These are phyloP conservation scores for Osmerus eperlanus DNA, from an alignment of 2,113 vertebrate genomes.

Conservation along the genomic window DNA sequence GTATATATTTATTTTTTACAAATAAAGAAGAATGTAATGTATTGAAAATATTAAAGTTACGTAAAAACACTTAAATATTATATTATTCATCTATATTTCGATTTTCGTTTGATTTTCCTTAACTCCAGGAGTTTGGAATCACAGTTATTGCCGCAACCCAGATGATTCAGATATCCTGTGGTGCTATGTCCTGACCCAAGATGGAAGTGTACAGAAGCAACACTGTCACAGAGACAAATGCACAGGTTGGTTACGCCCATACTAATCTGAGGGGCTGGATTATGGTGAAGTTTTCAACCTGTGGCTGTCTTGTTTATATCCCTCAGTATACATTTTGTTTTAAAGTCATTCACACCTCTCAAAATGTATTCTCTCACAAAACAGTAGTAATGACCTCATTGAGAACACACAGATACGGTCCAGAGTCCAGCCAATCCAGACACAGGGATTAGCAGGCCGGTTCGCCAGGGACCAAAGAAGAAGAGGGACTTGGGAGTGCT, in stretches of 20 bases:
- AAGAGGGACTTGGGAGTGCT: slow-evolving; percentile 79
- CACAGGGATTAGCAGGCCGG: slow-evolving; percentile 4
- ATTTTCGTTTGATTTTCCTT: neutral
- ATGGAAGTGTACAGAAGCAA: slow-evolving; percentile 51
- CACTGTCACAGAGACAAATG: slow-evolving; percentile 59
- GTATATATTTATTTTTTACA: no score
- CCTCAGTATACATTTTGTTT: neutral
- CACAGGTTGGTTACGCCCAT: slow-evolving; percentile 51
- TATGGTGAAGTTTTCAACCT: no score
- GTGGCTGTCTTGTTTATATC: no score
- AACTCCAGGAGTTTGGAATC: slow-evolving; percentile 49
- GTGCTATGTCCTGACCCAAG: slow-evolving; percentile 63
- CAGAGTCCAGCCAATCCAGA: slow-evolving; percentile 53
- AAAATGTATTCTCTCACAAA: neutral
- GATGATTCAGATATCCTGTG: slow-evolving; percentile 63
- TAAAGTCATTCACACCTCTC: neutral
- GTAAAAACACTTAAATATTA: no score
- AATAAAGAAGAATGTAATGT: no score
- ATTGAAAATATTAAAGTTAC: no score
- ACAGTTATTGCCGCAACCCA: slow-evolving; percentile 72
- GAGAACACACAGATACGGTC: slow-evolving; percentile 20
- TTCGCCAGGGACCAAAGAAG: slow-evolving; percentile 57
- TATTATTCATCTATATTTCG: no score
- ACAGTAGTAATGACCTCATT: neutral
- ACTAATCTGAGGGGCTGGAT: no score